Percentiles rank a stretch among this genome's conserved stretches.
phyloP scores from a whole-genome alignment of 2,113 vertebrate genomes.

The Agapornis roseicollis region DNA sequence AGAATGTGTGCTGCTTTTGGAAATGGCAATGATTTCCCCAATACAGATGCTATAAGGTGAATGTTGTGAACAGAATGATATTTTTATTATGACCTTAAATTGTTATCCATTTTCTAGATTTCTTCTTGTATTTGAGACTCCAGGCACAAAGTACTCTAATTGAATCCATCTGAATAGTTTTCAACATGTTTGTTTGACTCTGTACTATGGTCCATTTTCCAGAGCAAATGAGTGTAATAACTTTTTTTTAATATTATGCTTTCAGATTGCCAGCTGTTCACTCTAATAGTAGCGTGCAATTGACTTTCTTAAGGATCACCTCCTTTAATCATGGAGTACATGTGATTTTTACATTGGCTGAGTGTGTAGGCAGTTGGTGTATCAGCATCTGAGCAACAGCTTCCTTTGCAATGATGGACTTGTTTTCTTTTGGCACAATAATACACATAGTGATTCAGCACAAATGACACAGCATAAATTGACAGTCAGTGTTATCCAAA shows the following conservation, averaged over 20 bases:
- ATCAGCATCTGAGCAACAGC: conserved; percentile 6
- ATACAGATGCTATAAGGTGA: background rate
- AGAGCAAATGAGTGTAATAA: conserved; percentile 36
- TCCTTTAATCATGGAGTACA: background rate
- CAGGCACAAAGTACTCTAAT: background rate
- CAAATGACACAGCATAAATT: background rate
- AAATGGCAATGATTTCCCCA: background rate
- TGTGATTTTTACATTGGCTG: conserved; percentile 14
- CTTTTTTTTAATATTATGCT: conserved; percentile 24
- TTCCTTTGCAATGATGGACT: background rate
- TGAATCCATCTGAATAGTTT: conserved; percentile 1
- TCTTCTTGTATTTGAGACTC: conserved; percentile 15
- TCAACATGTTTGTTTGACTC: background rate
- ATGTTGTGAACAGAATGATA: background rate
- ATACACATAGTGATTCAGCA: background rate
- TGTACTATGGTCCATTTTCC: conserved; percentile 6
- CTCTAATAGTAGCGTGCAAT: background rate
- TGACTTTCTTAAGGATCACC: conserved; percentile 38
- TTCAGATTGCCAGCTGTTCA: conserved; percentile 5
- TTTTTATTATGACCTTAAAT: background rate
- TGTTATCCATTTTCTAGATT: background rate
- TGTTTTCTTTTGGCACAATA: background rate
- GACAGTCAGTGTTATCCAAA: background rate
- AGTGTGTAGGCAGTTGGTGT: background rate
- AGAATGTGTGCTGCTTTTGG: background rate